Percentiles rank a stretch among this genome's conserved stretches.
Conservation (phyloP, 1,140 invertebrate species). For the Ditylenchus dipsaci region DNA sequence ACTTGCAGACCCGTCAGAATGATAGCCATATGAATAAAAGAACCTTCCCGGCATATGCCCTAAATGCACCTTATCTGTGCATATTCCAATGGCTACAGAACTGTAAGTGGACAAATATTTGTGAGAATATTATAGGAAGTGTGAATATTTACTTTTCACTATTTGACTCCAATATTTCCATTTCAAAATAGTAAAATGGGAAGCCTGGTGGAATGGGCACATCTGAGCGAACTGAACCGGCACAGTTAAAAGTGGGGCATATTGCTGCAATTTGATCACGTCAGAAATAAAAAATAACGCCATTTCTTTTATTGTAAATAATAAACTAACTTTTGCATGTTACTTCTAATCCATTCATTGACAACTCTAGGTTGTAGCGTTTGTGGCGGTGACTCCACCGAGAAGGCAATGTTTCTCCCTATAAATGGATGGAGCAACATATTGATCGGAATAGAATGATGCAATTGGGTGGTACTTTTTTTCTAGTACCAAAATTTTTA, state of each 20-base stretch:
- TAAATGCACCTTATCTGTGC: not conserved
- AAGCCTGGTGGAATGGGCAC: not conserved
- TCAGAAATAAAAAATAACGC: not conserved
- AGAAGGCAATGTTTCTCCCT: not conserved
- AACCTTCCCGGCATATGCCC: not conserved
- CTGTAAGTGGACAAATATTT: not conserved
- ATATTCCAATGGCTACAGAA: not conserved
- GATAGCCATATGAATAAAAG: not conserved
- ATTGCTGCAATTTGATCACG: not conserved
- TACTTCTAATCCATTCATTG: not conserved
- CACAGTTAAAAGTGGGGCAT: not conserved
- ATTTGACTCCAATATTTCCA: not conserved
- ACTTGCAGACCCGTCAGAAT: not conserved
- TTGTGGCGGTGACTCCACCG: not conserved
- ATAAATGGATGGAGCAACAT: not conserved
- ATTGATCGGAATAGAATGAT: no score
- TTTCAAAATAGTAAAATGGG: not conserved
- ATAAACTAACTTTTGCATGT: not conserved
- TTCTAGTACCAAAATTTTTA: no score
- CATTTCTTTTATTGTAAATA: not conserved
- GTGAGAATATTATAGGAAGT: not conserved
- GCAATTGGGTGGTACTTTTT: no score
- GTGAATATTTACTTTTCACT: not conserved
- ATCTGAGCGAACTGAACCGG: not conserved
- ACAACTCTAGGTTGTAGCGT: not conserved